Base-by-base conservation (phyloP, 2,797 vertebrate genomes). In the Astyanax mexicanus region DNA sequence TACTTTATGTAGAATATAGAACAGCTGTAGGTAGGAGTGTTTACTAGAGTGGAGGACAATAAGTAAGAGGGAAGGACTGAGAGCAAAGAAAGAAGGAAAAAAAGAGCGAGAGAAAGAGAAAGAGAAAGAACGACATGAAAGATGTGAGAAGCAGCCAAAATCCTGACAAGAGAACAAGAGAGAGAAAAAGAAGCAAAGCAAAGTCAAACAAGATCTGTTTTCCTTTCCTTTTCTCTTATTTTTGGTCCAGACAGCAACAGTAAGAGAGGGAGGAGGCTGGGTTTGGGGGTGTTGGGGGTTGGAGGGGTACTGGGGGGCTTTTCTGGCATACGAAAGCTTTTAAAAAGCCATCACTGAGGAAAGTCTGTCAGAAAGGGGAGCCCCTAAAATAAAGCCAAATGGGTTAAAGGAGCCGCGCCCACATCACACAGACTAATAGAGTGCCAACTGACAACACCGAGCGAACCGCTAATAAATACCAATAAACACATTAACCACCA, bases 401-500 rank as follows among this genome's bases (percentile, higher is more conserved):
- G 80, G 75, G 83, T 77, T 76, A 79, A 69, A 6, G 74, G 78
- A 69, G 81, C 81, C 84, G 81, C 75, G 69, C 65, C 85, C 89
- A 89, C 87, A 89, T 90, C 87, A 91, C 69, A 88, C 69, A 49
- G 71, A 19, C n/a, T 68, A 72, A 72, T 78, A 47, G 49, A 75
- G 75, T 73, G 77, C 64, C 74, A 77, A 81, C 80, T 71, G 67
- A 75, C 72, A 47, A 75, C 65, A 70, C 17, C 42, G 69, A 75
- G 58, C 85, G 58, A 85, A 85, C 82, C 83, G 82, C 78, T 76
- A 83, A 83, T 79, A 82, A 83, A 81, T 60, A 70, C 73, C 83
- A 75, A 86, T 89, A 88, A 91, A 87, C 87, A 87, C 86, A 86
- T 88, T 82, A 85, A 90, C 86, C 88, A 77, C 61, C 77, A 62